A percentile compares a stretch with the other conserved stretches of the same genome.
phyloP scores from a whole-genome alignment of 2,888 invertebrate genomes.

The Agonopterix subpropinquella region DNA sequence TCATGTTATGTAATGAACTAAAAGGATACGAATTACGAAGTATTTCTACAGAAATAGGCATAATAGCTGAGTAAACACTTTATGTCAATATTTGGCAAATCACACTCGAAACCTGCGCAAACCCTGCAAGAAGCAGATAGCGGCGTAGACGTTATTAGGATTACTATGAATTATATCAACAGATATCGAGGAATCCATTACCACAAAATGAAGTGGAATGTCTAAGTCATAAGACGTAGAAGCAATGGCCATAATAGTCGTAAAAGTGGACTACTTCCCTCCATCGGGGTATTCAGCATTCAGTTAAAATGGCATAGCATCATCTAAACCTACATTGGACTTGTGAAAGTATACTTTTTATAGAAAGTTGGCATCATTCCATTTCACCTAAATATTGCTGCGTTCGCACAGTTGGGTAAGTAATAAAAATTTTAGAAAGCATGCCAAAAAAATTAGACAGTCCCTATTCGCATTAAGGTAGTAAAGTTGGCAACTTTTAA shows the following conservation, averaged over 20 bases:
- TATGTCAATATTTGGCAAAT: constrained; percentile 2
- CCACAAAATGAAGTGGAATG: constrained; percentile 7
- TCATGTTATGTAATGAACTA: background rate
- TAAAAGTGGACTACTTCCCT: constrained; percentile 26
- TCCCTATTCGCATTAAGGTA: background rate
- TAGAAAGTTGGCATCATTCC: constrained; percentile 51
- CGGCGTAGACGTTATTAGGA: constrained; percentile 19
- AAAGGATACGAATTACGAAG: background rate
- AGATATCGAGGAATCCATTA: constrained; percentile 10
- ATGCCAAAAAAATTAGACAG: constrained; percentile 31
- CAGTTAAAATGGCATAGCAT: constrained; percentile 22
- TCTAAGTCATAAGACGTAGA: constrained; percentile 13
- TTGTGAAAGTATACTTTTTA: constrained; percentile 27
- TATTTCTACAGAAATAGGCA: too few species aligned
- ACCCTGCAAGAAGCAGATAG: constrained; percentile 19
- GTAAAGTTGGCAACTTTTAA: constrained; percentile 6
- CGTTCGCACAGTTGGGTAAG: constrained; percentile 30
- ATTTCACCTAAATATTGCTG: constrained; percentile 43
- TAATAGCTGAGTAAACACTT: too few species aligned
- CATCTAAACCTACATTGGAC: constrained; percentile 19
- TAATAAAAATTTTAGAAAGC: constrained; percentile 35
- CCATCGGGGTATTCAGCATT: constrained; percentile 23
- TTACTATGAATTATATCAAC: constrained; percentile 17
- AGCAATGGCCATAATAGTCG: constrained; percentile 19
- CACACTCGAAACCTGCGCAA: constrained; percentile 4